A percentile compares a stretch with the other conserved stretches of the same genome.
phyloP scores from a whole-genome alignment of 2,113 vertebrate species.

The Upupa epops region DNA sequence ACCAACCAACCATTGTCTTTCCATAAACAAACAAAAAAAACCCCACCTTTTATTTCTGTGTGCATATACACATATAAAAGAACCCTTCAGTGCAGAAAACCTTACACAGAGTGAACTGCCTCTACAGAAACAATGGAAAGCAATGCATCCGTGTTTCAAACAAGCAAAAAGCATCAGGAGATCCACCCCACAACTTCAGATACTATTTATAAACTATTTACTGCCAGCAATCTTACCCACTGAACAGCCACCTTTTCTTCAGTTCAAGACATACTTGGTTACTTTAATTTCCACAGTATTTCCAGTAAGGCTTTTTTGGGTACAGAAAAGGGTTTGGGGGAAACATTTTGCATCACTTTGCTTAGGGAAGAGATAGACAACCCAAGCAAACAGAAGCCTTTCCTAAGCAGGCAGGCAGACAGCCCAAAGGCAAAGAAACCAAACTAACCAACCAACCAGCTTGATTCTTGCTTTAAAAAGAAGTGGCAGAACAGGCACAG shows the following conservation, averaged over 20 bases:
- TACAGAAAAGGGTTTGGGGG: rapidly evolving
- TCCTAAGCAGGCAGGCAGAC: neutral
- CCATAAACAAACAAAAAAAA: neutral
- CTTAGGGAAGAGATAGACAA: neutral
- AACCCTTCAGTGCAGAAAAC: neutral
- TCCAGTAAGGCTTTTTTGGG: neutral
- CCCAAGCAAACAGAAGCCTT: neutral
- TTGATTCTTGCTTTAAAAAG: neutral
- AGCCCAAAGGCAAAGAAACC: neutral
- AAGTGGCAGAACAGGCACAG: neutral
- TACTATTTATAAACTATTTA: neutral
- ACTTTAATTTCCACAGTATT: neutral
- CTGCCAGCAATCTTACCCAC: neutral
- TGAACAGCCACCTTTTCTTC: neutral
- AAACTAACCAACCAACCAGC: neutral
- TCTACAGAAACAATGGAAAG: neutral
- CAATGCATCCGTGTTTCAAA: neutral
- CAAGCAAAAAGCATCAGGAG: neutral
- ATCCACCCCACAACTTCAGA: neutral
- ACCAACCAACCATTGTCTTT: neutral
- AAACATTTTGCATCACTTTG: neutral
- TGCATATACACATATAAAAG: neutral
- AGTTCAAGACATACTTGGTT: neutral
- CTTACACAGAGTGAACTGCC: neutral
- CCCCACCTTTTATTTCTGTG: neutral